Conservation (phyloP, 2,797 vertebrate genomes). For the Leptodactylus fallax region DNA sequence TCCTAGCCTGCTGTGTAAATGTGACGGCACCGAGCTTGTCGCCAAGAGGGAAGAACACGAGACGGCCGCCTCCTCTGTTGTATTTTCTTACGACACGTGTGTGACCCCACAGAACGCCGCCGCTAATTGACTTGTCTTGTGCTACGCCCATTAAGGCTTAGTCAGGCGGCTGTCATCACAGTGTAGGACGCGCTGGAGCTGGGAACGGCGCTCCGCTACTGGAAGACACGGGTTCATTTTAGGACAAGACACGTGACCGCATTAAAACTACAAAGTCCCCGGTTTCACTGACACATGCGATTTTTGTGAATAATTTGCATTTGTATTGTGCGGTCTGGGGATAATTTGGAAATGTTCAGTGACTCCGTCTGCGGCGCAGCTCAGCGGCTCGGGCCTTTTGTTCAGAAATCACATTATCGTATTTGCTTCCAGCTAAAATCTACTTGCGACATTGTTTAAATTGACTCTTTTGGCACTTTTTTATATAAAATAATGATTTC, state of each 20-base stretch:
- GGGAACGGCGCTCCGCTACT: neutral
- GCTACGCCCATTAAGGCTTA: conserved; percentile 47
- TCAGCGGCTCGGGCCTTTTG: conserved; percentile 40
- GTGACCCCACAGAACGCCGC: conserved; percentile 33
- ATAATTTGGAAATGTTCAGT: conserved; percentile 53
- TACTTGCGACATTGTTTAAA: conserved; percentile 31
- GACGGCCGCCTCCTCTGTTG: conserved; percentile 5
- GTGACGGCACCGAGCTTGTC: neutral
- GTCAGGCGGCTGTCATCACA: conserved; percentile 40
- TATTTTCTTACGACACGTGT: conserved; percentile 31
- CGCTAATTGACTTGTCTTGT: conserved; percentile 44
- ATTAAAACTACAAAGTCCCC: conserved; percentile 39
- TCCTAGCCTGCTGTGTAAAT: too few species aligned
- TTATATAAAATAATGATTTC: conserved; percentile 50
- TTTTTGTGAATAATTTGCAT: conserved; percentile 49
- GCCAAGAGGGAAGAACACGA: conserved; percentile 27
- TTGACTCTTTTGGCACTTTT: conserved; percentile 42
- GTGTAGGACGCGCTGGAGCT: neutral
- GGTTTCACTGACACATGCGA: conserved; percentile 40
- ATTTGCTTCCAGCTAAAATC: conserved; percentile 50
- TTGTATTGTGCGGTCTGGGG: conserved; percentile 42
- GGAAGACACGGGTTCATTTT: conserved; percentile 29
- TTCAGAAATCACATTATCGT: conserved; percentile 54
- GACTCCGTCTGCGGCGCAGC: conserved; percentile 32
- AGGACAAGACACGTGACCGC: conserved; percentile 28